Conservation (phyloP, 2,113 vertebrate species). For the Tylochromis polylepis region DNA sequence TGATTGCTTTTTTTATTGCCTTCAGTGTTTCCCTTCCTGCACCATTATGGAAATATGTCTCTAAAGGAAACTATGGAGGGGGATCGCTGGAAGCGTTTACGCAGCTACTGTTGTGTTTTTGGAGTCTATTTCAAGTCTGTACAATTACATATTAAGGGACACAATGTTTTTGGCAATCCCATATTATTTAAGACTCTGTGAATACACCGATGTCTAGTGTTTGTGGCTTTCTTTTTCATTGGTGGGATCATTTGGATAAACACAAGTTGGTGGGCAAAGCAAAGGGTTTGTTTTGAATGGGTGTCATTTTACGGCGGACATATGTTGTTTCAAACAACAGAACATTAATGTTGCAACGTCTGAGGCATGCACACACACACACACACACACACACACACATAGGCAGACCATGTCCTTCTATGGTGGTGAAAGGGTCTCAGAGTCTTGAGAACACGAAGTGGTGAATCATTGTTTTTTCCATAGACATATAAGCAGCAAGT, state of each 20-base stretch:
- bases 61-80: not conserved
- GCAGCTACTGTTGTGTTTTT: not conserved
- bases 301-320: conserved; percentile 7
- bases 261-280: not conserved
- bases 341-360: not conserved
- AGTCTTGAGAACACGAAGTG: not conserved
- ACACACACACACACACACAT: not conserved
- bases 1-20: not conserved
- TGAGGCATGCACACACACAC: not conserved
- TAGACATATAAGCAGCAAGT: not conserved
- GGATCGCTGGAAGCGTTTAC: not conserved
- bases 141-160: not conserved
- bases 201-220: not conserved
- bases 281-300: conserved; percentile 4
- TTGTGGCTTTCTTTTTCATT: not conserved
- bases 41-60: not conserved
- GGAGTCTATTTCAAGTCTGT: not conserved
- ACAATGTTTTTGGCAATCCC: not conserved
- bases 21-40: not conserved
- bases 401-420: conserved; percentile 52
- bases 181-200: not conserved
- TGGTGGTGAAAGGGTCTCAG: conserved; percentile 22
- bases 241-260: not conserved
- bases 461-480: conserved; percentile 34
- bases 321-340: conserved; percentile 54